These are phyloP conservation scores for Tetraneura akinire DNA, from an alignment of 1,140 invertebrate species.

Conservation along the genomic window DNA sequence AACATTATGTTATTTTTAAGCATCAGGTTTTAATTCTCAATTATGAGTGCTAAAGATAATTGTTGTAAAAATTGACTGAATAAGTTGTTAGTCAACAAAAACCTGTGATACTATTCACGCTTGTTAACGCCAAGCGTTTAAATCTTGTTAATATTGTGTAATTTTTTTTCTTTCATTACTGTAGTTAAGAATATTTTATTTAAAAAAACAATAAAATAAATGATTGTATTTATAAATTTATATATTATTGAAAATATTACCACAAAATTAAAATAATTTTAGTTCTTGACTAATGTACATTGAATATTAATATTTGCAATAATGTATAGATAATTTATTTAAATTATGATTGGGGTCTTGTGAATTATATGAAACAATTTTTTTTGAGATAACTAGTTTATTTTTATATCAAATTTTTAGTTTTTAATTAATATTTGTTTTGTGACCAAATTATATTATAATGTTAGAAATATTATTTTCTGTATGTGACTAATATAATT, in stretches of 20 bases:
- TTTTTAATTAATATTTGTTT: too few species aligned
- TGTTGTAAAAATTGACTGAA: conserved; percentile 34
- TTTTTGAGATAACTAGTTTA: conserved; percentile 1
- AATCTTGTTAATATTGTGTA: conserved; percentile 37
- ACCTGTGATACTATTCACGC: conserved; percentile 48
- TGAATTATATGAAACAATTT: conserved; percentile 9
- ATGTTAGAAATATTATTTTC: too few species aligned
- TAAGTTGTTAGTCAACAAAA: conserved; percentile 41
- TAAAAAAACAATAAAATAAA: background rate
- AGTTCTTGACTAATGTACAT: background rate
- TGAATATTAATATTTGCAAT: conserved; percentile 10
- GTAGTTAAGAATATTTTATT: conserved; percentile 17
- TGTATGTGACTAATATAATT: too few species aligned
- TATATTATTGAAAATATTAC: background rate
- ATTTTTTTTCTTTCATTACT: conserved; percentile 30
- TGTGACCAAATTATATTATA: too few species aligned
- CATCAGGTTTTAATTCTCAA: background rate
- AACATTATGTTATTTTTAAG: background rate
- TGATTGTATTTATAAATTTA: background rate
- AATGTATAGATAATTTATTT: conserved; percentile 23
- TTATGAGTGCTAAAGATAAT: conserved; percentile 16
- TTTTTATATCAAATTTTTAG: too few species aligned
- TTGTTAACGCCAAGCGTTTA: conserved; percentile 22
- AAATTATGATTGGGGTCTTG: conserved; percentile 24
- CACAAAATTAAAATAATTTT: background rate